Base-by-base conservation (phyloP, 2,888 invertebrate species). In the Tenodera sinensis region DNA sequence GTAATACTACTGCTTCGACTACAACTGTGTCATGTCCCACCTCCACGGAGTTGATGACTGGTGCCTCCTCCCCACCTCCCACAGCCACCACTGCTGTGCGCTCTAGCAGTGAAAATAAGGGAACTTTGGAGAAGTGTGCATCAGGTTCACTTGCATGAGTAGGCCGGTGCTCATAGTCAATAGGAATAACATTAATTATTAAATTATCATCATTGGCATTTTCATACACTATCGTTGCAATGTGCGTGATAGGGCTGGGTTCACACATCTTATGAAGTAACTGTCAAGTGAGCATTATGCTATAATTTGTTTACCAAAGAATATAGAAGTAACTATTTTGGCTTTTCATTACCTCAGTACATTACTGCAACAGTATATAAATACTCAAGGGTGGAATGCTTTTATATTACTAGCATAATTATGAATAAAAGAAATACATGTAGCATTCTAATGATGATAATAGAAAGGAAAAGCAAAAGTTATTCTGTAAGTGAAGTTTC, bases 41-140 rank as follows among this genome's bases (percentile, higher is more conserved):
- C n/a, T 89, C 90, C 54, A 87, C 90, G 9, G 90, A 90, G 81
- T 88, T 88, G 7, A 88, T 89, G 85, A 83, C 85, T 27, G 82
- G 82, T 28, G 83, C 47, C 15, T 84, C 88, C 71, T 88, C 84
- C 15, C 88, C 88, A 6, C 88, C 88, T 4, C 54, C 84, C 15
- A 30, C 85, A 15, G 87, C 84, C 81, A 82, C 83, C 47, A 89
- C 89, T 85, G 88, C 91, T 83, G 90, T 90, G 28, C 87, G 91
- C 14, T 90, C 90, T 9, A 89, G 82, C 85, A 90, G 90, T 83
- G 91, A 91, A 83, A 91, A 87, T 83, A 89, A 89, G 83, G 88
- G 85, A 71, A 85, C 88, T 28, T 34, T 85, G 30, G 88, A 88
- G 25, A 88, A 88, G 30, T 83, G 88, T 88, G 85, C 89, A 15